Percentiles rank a stretch among this genome's conserved stretches.
Conservation (phyloP, 2,888 invertebrate species). For the Latrodectus hesperus region DNA sequence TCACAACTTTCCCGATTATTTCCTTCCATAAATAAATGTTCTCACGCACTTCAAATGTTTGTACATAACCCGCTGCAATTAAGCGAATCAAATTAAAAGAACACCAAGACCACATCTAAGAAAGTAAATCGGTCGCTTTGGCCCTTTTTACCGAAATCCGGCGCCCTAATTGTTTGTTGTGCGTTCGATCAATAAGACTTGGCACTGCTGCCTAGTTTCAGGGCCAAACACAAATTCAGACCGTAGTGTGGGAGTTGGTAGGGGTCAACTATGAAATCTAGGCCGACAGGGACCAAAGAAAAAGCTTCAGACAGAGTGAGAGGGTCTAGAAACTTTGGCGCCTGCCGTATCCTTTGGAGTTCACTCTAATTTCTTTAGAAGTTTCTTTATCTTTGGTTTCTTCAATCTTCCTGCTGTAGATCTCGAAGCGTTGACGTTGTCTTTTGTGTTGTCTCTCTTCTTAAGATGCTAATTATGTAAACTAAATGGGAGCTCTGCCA, state of each 20-base stretch:
- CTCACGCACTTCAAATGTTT: too few species aligned
- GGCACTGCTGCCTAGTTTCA: constrained; percentile 19
- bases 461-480: too few species aligned
- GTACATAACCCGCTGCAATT: too few species aligned
- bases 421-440: neutral
- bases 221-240: constrained; percentile 43
- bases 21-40: too few species aligned
- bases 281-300: constrained; percentile 34
- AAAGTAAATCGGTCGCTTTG: neutral
- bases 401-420: neutral
- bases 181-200: constrained; percentile 36
- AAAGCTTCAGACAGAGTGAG: constrained; percentile 25
- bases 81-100: too few species aligned
- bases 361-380: neutral
- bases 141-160: neutral
- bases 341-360: constrained; percentile 19
- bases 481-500: too few species aligned
- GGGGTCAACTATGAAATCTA: constrained; percentile 46
- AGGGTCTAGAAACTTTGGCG: constrained; percentile 57
- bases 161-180: constrained; percentile 23
- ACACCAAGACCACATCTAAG: too few species aligned
- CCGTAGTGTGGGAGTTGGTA: neutral
- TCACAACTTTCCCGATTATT: too few species aligned
- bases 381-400: neutral
- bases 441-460: neutral